Evolutionary conservation across 2,113 vertebrate genomes (phyloP), one percentile per base, ranked within the genome.

Genomic region (Xiphophorus hellerii): DNA sequence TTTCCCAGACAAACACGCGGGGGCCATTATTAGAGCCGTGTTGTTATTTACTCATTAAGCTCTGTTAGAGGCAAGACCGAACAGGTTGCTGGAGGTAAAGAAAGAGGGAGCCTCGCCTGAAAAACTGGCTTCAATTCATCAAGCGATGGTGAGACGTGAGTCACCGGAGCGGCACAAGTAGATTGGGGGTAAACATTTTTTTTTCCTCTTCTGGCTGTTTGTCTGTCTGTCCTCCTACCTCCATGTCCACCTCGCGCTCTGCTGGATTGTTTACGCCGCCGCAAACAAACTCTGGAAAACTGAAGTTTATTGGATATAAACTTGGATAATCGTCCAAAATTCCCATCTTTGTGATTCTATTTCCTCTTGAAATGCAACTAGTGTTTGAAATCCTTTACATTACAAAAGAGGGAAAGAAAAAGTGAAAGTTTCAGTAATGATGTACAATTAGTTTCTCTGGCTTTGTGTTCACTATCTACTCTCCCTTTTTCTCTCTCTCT

Each of bases 21-120:
- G n/a, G 37, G 14, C 13, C n/a, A 15, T n/a, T n/a, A 58, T 25
- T 6, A 9, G 51, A 8, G 51, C 22, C 31, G 73, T 78, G 69
- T 72, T 78, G 74, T 80, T 84, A 80, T 90, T 90, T 88, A 84
- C 77, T 76, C 62, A 82, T 91, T 84, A 89, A 74, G 62, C 65
- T 70, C 63, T 84, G 73, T 87, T 78, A 80, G 76, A 88, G 90
- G 69, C 93, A 93, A 92, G 93, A 93, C 91, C 2, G 82, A 90
- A 89, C 93, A 93, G 86, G 93, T 93, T 83, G 62, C 31, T 69
- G 77, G 51, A 86, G 89, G 86, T 80, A 87, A 58, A 86, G 89
- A 48, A 83, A 31, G 77, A 78, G 62, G 64, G 83, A 82, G 81
- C 44, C 77, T 39, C 74, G 85, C 86, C 84, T 88, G 90, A 92